Evolutionary conservation across 2,113 vertebrate genomes (phyloP), one percentile per base, ranked within the genome.

Genomic region (Ictalurus furcatus): DNA sequence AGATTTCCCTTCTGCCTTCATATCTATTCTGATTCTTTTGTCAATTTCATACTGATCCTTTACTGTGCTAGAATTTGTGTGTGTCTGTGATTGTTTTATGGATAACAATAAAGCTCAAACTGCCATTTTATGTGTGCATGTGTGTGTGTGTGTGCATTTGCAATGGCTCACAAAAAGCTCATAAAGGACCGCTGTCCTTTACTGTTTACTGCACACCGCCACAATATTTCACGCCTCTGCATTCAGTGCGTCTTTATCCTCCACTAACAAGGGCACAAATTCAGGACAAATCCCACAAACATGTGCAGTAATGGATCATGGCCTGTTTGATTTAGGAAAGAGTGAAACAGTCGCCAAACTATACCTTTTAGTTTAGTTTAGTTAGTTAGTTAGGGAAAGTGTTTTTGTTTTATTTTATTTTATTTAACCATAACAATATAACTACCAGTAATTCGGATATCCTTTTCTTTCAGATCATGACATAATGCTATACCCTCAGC

Each of bases 161-260:
- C 28, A 40, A 78, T 28, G 40, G 56, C 48, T 56, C 80, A 79
- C 73, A 85, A 73, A 54, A 84, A 48, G 83, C 83, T 85, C 71
- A 67, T 85, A 85, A 89, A 67, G 34, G 30, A 14, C n/a, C 34
- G 69, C 67, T 80, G 88, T 89, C 34, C 73, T 56, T 34, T 67
- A 28, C 7, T 40, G 37, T 85, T 85, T 76, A 65, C 59, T 79
- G 88, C 71, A 65, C 4, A 12, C 11, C 9, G 40, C 56, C 37
- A n/a, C 59, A 85, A 84, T 89, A 81, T 80, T 59, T 89, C 74
- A 85, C 23, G 14, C 48, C 88, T 44, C 19, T 12, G 67, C 65
- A 19, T 54, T 54, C 71, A n/a, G 44, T 54, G 44, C 21, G 17
- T 40, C 83, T 67, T 56, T 56, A 44, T 74, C 67, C 80, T 56